phyloP scores from a whole-genome alignment of 1,140 invertebrate genomes.

The Procambarus virginalis region DNA sequence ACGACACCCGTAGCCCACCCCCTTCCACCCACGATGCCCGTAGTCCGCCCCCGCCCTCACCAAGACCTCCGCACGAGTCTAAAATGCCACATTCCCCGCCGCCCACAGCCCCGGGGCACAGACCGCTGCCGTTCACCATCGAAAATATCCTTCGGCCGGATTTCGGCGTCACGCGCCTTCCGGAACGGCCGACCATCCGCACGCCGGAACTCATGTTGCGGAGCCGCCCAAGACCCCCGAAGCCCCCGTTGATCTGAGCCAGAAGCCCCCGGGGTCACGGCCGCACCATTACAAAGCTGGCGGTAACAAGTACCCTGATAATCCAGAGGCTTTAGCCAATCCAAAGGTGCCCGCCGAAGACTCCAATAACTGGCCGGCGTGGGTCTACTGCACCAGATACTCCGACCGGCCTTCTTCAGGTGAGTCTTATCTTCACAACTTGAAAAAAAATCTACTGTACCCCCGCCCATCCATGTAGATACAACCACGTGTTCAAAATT shows the following conservation, averaged over 20 bases:
- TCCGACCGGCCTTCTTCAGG: conserved; percentile 96
- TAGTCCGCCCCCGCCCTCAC: conserved; percentile 53
- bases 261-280: conserved; percentile 9
- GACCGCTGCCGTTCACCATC: conserved; percentile 88
- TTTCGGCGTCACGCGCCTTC: conserved; percentile 78
- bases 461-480: too few species aligned
- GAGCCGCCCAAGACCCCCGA: conserved; percentile 67
- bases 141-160: conserved; percentile 93
- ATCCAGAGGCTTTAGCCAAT: conserved; percentile 66
- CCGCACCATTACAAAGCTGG: background rate
- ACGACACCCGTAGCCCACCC: conserved; percentile 49
- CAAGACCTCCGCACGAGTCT: conserved; percentile 42
- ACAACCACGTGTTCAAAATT: too few species aligned
- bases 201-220: conserved; percentile 61
- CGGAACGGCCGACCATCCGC: conserved; percentile 47
- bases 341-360: conserved; percentile 65
- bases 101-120: conserved; percentile 35
- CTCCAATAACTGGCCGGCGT: conserved; percentile 84
- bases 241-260: conserved; percentile 68
- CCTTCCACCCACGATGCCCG: conserved; percentile 46
- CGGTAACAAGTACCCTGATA: conserved; percentile 56
- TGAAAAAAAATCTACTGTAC: too few species aligned
- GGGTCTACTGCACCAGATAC: conserved; percentile 98
- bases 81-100: conserved; percentile 56
- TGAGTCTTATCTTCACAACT: conserved; percentile 76